Conservation (phyloP, 2,888 invertebrate species). For the Pachycephus smyrnensis region DNA sequence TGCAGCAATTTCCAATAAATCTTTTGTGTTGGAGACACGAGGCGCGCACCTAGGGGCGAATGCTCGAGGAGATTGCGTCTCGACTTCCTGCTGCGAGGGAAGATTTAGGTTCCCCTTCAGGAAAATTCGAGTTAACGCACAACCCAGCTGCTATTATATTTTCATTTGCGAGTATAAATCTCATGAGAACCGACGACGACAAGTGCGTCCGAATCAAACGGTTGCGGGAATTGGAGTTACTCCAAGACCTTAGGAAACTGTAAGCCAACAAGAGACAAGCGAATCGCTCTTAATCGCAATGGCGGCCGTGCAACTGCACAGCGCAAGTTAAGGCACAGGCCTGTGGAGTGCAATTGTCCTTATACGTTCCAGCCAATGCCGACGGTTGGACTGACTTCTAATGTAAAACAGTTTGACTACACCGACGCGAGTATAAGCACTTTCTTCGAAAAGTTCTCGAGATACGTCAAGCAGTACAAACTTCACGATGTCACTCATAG, state of each 20-base stretch:
- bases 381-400: background rate
- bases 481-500: conserved; percentile 13
- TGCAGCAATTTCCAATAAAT: conserved; percentile 61
- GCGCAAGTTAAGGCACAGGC: too few relatives aligned
- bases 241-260: background rate
- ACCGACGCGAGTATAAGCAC: background rate
- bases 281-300: too few relatives aligned
- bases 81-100: conserved; percentile 60
- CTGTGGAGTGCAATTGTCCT: too few relatives aligned
- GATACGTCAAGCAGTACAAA: conserved; percentile 5
- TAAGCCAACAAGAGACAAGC: background rate
- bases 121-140: conserved; percentile 46
- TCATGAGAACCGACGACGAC: conserved; percentile 22
- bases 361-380: too few relatives aligned
- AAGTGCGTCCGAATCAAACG: background rate
- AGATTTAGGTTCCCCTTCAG: conserved; percentile 54
- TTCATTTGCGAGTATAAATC: conserved; percentile 48
- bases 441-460: background rate
- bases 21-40: conserved; percentile 57
- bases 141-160: conserved; percentile 48
- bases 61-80: conserved; percentile 58
- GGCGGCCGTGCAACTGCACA: too few relatives aligned
- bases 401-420: conserved; percentile 13
- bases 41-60: conserved; percentile 25
- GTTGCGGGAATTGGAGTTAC: background rate